Conservation (phyloP, 1,140 invertebrate species). For the Hypsibius dujardini region DNA sequence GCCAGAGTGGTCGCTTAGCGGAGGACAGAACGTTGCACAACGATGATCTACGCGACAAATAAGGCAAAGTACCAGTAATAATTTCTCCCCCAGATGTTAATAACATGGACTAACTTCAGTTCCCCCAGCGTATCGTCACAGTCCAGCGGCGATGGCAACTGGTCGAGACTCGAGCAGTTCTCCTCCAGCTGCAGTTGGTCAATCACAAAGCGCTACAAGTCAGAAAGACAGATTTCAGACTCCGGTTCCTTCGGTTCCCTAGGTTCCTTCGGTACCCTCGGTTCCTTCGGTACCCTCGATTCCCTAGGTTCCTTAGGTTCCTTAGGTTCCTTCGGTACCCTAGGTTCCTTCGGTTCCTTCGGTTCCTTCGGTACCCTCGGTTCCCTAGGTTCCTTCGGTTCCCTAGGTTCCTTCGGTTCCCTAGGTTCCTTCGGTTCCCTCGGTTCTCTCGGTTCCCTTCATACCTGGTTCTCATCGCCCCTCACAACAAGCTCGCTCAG, state of each 20-base stretch:
- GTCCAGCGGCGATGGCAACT: constrained; percentile 3
- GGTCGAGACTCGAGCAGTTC: background rate
- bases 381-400: background rate
- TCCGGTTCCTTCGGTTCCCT: background rate
- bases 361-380: background rate
- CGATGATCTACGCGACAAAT: constrained; percentile 36
- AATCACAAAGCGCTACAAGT: background rate
- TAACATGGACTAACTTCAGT: constrained; percentile 27
- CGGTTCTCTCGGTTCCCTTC: background rate
- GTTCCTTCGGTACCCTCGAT: background rate
- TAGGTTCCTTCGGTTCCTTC: too few relatives aligned
- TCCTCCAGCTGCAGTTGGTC: background rate
- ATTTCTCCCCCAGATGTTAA: constrained; percentile 16
- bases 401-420: too few relatives aligned
- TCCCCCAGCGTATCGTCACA: constrained; percentile 40
- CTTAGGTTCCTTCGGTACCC: background rate
- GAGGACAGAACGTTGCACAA: constrained; percentile 87
- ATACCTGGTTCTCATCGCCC: background rate
- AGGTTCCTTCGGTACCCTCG: too few relatives aligned
- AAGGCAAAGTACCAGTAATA: constrained; percentile 26
- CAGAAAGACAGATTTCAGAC: background rate
- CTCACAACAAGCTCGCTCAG: constrained; percentile 33
- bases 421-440: background rate
- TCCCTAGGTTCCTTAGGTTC: too few relatives aligned
- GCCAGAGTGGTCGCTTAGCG: constrained; percentile 81